A percentile compares a stretch with the other conserved stretches of the same genome.
Evolutionary conservation across 2,888 invertebrate species (phyloP).

Genomic region (Acanthosepion esculentum): DNA sequence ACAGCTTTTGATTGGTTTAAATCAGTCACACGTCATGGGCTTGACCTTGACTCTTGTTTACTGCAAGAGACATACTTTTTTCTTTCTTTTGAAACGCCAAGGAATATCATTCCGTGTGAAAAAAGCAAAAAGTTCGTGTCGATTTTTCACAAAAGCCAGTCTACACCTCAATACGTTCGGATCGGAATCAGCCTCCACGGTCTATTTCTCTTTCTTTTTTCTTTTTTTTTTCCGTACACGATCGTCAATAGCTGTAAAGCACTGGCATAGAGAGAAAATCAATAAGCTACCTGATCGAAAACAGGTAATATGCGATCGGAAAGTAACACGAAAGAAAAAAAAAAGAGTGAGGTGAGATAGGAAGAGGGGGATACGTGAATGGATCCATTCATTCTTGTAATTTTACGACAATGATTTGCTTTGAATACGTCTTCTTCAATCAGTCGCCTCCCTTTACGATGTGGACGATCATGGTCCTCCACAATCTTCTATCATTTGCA

Average conservation of each 20-base stretch:
- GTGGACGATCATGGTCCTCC: too few species aligned
- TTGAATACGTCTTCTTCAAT: too few species aligned
- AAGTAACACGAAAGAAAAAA: background rate
- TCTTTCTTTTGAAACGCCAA: background rate
- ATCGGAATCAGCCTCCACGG: background rate
- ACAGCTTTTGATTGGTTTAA: background rate
- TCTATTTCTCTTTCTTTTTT: background rate
- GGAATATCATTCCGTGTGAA: background rate
- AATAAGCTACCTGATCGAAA: background rate
- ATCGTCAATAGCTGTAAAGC: too few species aligned
- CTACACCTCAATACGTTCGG: background rate
- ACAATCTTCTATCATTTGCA: too few species aligned
- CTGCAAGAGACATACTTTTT: background rate
- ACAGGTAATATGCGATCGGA: background rate
- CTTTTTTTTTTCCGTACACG: background rate
- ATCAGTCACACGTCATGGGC: background rate
- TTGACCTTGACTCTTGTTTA: background rate
- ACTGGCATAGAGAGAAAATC: background rate
- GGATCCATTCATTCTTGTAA: too few species aligned
- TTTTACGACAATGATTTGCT: too few species aligned
- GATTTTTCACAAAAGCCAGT: background rate
- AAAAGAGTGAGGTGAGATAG: too few species aligned
- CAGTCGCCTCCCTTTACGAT: too few species aligned
- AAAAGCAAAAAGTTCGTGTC: background rate
- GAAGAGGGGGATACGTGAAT: too few species aligned